Conservation (phyloP, 2,888 invertebrate genomes). For the Nebria salina region DNA sequence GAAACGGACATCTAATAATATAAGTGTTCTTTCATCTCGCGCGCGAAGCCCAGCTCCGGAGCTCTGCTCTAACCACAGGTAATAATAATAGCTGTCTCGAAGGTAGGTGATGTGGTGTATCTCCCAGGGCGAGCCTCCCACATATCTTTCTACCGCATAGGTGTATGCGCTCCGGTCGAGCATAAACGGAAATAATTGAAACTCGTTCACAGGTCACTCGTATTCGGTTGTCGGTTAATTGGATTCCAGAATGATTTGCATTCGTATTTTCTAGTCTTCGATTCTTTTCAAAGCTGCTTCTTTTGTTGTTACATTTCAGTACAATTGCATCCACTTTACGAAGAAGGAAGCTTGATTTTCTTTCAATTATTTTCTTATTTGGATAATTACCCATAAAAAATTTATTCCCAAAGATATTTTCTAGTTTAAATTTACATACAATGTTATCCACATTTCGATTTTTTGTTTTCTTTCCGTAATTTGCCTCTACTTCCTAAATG, state of each 20-base stretch:
- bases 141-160: constrained; percentile 16
- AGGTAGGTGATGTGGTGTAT: constrained; percentile 26
- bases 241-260: background rate
- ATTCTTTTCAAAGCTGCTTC: too few relatives aligned
- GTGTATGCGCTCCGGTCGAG: background rate
- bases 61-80: constrained; percentile 23
- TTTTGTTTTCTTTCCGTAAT: too few relatives aligned
- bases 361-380: too few relatives aligned
- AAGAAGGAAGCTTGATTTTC: too few relatives aligned
- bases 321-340: too few relatives aligned
- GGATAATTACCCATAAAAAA: too few relatives aligned
- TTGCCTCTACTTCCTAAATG: too few relatives aligned
- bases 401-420: too few relatives aligned
- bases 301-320: too few relatives aligned
- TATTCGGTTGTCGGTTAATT: background rate
- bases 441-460: too few relatives aligned
- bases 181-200: background rate
- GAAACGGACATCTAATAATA: constrained; percentile 10
- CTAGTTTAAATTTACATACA: too few relatives aligned
- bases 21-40: constrained; percentile 24
- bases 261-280: background rate
- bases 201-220: background rate
- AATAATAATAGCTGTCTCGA: constrained; percentile 32
- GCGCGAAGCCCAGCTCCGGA: constrained; percentile 15
- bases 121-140: constrained; percentile 35